Conservation (phyloP, 2,888 invertebrate species). For the Drosophila paucipuncta region DNA sequence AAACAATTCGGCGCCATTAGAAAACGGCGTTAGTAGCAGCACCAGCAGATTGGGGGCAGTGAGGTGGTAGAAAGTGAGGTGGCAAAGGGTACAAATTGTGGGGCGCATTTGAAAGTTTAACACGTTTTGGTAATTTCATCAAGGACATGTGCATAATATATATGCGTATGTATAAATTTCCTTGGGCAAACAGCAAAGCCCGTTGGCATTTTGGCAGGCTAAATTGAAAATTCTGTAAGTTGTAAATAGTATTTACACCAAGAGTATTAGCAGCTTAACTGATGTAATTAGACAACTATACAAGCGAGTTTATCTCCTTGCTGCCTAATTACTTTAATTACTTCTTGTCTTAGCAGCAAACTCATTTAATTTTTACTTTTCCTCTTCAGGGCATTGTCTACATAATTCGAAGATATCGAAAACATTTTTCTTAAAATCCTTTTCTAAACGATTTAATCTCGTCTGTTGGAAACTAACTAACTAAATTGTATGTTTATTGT, state of each 20-base stretch:
- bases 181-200: constrained; percentile 5
- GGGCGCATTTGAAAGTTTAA: constrained; percentile 65
- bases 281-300: constrained; percentile 16
- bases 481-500: not conserved
- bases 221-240: constrained; percentile 1
- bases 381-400: not conserved
- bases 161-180: constrained; percentile 10
- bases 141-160: constrained; percentile 62
- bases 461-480: not conserved
- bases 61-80: constrained; percentile 1
- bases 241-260: constrained; percentile 4
- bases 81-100: constrained; percentile 40
- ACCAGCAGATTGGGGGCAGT: not conserved
- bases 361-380: not conserved
- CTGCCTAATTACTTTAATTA: not conserved
- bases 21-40: constrained; percentile 18
- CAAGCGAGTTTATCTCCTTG: not conserved
- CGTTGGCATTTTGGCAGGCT: constrained; percentile 4
- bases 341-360: not conserved
- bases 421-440: not conserved
- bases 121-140: constrained; percentile 73
- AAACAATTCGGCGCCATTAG: constrained; percentile 69
- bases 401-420: not conserved
- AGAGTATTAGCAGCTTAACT: not conserved
- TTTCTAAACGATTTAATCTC: not conserved